These are phyloP conservation scores for Itoplectis maculator DNA, from an alignment of 2,888 invertebrate species.

Conservation along the genomic window DNA sequence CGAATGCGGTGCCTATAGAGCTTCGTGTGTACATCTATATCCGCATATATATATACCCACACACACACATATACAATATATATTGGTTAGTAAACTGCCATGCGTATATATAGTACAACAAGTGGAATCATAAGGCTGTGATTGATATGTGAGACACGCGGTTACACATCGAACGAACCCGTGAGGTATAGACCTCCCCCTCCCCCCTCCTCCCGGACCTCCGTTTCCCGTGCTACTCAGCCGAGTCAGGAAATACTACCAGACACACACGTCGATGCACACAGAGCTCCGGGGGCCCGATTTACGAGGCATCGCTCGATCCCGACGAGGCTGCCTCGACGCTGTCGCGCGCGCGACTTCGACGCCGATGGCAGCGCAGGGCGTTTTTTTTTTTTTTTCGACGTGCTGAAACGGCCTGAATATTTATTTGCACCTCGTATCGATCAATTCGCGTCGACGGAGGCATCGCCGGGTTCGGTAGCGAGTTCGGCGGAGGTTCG, in stretches of 20 bases:
- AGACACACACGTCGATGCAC: constrained; percentile 56
- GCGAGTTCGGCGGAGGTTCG: too few species aligned
- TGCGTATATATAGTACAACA: constrained; percentile 15
- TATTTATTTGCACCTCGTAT: too few species aligned
- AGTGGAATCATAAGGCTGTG: constrained; percentile 53
- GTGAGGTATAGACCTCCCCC: constrained; percentile 11
- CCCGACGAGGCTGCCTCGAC: neutral
- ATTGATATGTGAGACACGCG: constrained; percentile 48
- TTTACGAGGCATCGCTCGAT: constrained; percentile 58
- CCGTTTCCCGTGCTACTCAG: neutral
- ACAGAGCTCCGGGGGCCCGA: constrained; percentile 49
- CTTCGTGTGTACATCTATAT: too few species aligned
- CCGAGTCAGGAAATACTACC: constrained; percentile 39
- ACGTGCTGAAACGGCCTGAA: neutral
- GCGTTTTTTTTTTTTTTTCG: too few species aligned
- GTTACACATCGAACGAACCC: constrained; percentile 22
- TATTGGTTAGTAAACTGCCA: constrained; percentile 4
- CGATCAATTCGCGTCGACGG: too few species aligned
- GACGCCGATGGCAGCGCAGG: neutral
- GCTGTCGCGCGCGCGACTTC: neutral
- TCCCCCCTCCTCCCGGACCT: neutral
- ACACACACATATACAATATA: too few species aligned
- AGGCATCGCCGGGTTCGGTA: too few species aligned
- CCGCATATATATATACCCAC: too few species aligned
- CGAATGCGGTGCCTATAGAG: constrained; percentile 1